Percentiles rank a stretch among this genome's conserved stretches.
Conservation (phyloP, 2,888 invertebrate genomes). For the Agriopis marginaria region DNA sequence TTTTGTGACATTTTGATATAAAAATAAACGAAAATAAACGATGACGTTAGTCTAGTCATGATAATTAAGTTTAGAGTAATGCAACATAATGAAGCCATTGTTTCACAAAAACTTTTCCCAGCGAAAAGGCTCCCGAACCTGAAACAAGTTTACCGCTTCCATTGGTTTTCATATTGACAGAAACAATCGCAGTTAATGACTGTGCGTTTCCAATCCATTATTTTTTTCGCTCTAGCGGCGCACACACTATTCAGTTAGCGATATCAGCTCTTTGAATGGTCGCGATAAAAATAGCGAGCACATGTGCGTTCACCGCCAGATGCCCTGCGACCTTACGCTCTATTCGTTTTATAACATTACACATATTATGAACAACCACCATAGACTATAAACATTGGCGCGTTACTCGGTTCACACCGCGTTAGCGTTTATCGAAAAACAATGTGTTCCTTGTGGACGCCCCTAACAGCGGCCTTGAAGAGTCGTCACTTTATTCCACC, state of each 20-base stretch:
- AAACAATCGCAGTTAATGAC: constrained; percentile 47
- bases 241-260: constrained; percentile 58
- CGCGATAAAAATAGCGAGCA: constrained; percentile 80
- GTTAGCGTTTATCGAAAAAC: constrained; percentile 63
- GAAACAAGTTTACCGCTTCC: constrained; percentile 32
- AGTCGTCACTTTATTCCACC: constrained; percentile 36
- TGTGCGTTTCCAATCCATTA: constrained; percentile 48
- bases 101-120: neutral
- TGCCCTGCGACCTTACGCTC: constrained; percentile 82
- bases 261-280: constrained; percentile 75
- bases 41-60: no score
- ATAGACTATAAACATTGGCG: constrained; percentile 66
- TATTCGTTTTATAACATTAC: constrained; percentile 62
- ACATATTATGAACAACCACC: constrained; percentile 22
- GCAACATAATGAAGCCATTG: neutral
- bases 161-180: constrained; percentile 39
- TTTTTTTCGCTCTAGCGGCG: constrained; percentile 54
- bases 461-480: constrained; percentile 41
- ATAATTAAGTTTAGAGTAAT: no score
- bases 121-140: neutral
- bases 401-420: constrained; percentile 65
- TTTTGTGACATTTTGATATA: no score
- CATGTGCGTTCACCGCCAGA: constrained; percentile 77
- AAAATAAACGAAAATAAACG: no score
- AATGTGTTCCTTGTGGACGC: constrained; percentile 57